Evolutionary conservation across 2,888 invertebrate species (phyloP), one percentile per base, ranked within the genome.

Genomic region (Mythimna pallens): DNA sequence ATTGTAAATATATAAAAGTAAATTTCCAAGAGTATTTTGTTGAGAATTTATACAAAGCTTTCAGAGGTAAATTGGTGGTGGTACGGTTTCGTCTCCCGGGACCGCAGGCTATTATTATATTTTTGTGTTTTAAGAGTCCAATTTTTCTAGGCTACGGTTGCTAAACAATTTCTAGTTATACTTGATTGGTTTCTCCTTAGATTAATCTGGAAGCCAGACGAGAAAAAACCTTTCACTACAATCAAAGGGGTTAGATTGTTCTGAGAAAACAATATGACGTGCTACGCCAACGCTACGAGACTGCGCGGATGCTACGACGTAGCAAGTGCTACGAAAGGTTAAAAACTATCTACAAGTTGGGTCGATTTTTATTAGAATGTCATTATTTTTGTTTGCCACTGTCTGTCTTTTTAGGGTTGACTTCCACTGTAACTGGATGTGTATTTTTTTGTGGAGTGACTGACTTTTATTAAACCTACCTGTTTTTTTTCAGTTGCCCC

Each of bases 1-100:
- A 85, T 86, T 86, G 81, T 85, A 80, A 86, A 85, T 73, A 80
- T 74, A 80, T 85, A 83, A 81, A 86, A 86, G 83, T 82, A 52
- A 78, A 83, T 80, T 81, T 78, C 69, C 68, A 79, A 79, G 75
- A 82, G 81, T 77, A 77, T 80, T 84, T 84, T 77, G 80, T 79
- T 80, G 64, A 77, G 83, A 83, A 85, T 85, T 86, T 83, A 62
- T 65, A 73, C 77, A 86, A 86, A 86, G 83, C 81, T 85, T 83
- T 84, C 61, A 61, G 30, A 70, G 69, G 74, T 63, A 75, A 64
- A 65, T 79, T 68, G 72, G 68, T 76, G 70, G 74, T 72, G 69
- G 72, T 83, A 83, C 34, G 83, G 83, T 83, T 69, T 62, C 57
- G 34, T 65, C 67, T 58, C 65, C 30, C 36, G 73, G 43, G 80